Evolutionary conservation across 2,888 invertebrate species (phyloP).

Genomic region (Spicauda simplicius): DNA sequence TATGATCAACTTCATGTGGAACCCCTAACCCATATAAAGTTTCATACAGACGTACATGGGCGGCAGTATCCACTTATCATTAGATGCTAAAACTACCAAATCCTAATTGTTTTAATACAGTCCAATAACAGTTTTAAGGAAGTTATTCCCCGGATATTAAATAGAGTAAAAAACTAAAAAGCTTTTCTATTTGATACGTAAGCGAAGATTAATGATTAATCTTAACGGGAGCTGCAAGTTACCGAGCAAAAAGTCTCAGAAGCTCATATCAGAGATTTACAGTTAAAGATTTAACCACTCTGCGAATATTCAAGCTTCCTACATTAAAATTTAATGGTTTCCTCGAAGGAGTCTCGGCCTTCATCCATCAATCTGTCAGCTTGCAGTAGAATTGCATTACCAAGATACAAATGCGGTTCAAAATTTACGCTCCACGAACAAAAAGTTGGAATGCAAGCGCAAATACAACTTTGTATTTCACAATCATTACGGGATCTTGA

Average conservation of each 20-base stretch:
- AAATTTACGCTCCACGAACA: constrained; percentile 36
- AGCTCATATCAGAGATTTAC: constrained; percentile 28
- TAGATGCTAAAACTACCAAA: too few relatives aligned
- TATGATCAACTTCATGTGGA: too few relatives aligned
- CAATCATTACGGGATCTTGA: constrained; percentile 54
- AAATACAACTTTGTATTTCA: constrained; percentile 54
- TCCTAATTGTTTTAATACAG: too few relatives aligned
- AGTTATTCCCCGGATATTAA: background rate
- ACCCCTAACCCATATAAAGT: too few relatives aligned
- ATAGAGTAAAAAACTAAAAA: background rate
- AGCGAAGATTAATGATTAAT: constrained; percentile 20
- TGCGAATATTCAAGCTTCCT: constrained; percentile 36
- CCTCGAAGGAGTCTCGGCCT: constrained; percentile 56
- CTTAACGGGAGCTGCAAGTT: constrained; percentile 8
- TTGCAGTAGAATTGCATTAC: constrained; percentile 46
- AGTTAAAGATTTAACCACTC: constrained; percentile 33
- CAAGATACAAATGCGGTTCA: constrained; percentile 52
- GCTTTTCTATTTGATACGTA: background rate
- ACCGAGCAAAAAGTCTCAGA: constrained; percentile 20
- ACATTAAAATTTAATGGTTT: constrained; percentile 55
- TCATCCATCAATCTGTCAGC: constrained; percentile 72
- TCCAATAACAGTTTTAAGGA: background rate
- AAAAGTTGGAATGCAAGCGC: constrained; percentile 44
- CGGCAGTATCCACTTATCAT: too few relatives aligned
- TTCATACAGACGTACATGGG: too few relatives aligned